Evolutionary conservation across 2,888 invertebrate species (phyloP).

Genomic region (Bibio marci): DNA sequence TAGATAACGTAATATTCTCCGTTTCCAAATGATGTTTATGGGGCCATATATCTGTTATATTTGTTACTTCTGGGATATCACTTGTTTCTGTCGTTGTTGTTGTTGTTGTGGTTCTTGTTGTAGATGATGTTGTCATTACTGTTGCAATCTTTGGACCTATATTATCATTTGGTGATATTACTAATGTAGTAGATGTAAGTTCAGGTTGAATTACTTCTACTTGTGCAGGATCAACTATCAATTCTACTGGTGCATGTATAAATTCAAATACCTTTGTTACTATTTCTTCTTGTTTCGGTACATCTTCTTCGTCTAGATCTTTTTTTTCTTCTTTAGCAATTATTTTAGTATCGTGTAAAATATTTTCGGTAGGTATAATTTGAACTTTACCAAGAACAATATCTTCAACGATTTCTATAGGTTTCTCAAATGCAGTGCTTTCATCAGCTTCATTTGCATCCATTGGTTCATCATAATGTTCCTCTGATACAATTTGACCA

Average conservation of each 20-base stretch:
- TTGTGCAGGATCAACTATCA: constrained; percentile 24
- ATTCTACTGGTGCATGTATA: constrained; percentile 28
- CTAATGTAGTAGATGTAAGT: constrained; percentile 8
- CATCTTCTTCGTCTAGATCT: neutral
- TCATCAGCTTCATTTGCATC: neutral
- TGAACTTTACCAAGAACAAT: neutral
- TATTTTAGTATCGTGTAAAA: neutral
- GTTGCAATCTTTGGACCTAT: too few species aligned
- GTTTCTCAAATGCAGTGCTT: neutral
- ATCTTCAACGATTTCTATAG: constrained; percentile 1
- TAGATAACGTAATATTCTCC: constrained; percentile 20
- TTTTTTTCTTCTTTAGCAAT: neutral
- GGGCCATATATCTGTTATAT: constrained; percentile 27
- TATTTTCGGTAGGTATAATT: neutral
- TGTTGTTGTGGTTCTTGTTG: constrained; percentile 2
- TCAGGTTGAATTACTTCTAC: constrained; percentile 10
- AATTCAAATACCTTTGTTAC: constrained; percentile 29
- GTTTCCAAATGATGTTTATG: constrained; percentile 18
- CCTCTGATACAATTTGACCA: constrained; percentile 24
- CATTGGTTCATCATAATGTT: constrained; percentile 3
- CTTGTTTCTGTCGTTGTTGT: constrained; percentile 11
- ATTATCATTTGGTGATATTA: too few species aligned
- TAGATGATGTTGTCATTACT: constrained; percentile 5
- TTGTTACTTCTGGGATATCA: constrained; percentile 5
- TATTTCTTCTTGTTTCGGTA: constrained; percentile 9